Evolutionary conservation across 2,113 vertebrate species (phyloP), one percentile per base, ranked within the genome.

Genomic region (Macheiramphus alcinus): DNA sequence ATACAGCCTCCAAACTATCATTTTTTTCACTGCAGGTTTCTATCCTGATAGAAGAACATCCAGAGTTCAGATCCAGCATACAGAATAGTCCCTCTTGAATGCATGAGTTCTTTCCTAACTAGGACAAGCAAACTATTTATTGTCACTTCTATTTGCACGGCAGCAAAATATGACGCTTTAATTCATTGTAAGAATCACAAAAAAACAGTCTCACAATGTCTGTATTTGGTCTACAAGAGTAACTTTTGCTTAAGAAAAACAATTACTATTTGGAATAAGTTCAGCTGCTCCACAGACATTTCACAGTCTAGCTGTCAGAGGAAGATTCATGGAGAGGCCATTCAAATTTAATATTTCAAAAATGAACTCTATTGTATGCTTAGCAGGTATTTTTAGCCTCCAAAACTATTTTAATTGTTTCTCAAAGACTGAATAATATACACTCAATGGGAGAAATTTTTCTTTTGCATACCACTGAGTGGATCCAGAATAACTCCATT

Each of bases 351-450:
- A 10, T 93, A 79, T 91, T 90, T 93, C 62, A 58, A 53, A 73
- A 93, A 42, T 42, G 40, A 94, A 90, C 27, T 66, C 66, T 58
- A 32, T 56, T 92, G 74, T 85, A 81, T 61, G 12, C 25, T 75
- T 85, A 85, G 40, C 29, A 85, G 73, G 47, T 91, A 92, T 94
- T 94, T 95, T 93, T 95, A 96, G 58, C 67, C 88, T 88, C 42
- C 26, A 66, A 76, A 95, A 59, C 32, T 45, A 59, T 81, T 93
- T 80, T 88, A 88, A 73, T 86, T 92, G 45, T 86, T 92, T 90
- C 48, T 80, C 62, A 56, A 50, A 94, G 45, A 40, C n/a, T 70
- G 71, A 88, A 80, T 72, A 83, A 78, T 80, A 55, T 38, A 45
- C 45, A 45, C 5, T 62, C 67, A 88, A 45, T 73, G 17, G 45